Percentiles rank a stretch among this genome's conserved stretches.
Conservation (phyloP, 2,113 vertebrate genomes). For the Prionailurus bengalensis region DNA sequence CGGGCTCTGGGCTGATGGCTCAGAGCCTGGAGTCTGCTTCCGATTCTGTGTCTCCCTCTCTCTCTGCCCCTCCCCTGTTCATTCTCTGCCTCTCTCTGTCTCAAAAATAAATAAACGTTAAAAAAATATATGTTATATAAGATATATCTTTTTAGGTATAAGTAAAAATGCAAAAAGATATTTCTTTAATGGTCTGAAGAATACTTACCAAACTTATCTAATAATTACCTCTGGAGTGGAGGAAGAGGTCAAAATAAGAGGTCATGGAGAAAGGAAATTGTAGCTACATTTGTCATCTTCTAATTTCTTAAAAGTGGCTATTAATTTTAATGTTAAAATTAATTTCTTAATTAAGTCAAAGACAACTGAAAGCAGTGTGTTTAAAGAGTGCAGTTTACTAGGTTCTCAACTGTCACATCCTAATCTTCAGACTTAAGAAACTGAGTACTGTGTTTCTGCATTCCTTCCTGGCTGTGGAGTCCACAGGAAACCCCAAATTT, state of each 20-base stretch:
- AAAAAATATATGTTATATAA: not conserved
- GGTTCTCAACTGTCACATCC: not conserved
- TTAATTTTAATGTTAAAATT: not conserved
- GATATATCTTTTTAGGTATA: not conserved
- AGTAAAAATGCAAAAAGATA: not conserved
- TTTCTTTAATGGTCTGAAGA: not conserved
- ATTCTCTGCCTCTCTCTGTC: too few species aligned
- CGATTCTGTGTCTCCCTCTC: too few species aligned
- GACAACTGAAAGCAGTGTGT: not conserved
- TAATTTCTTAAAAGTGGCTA: not conserved
- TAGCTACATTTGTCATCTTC: not conserved
- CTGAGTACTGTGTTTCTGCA: not conserved
- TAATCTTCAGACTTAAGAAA: not conserved
- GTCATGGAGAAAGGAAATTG: not conserved
- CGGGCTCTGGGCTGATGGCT: too few species aligned
- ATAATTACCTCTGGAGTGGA: not conserved
- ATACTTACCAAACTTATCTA: not conserved
- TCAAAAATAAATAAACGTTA: too few species aligned
- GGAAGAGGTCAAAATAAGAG: not conserved
- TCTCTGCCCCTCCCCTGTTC: too few species aligned
- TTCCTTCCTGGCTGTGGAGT: not conserved
- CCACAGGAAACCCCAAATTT: not conserved
- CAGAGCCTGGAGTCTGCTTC: too few species aligned
- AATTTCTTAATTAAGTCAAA: not conserved
- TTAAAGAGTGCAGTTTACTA: not conserved